These are phyloP conservation scores for Drosophila willistoni DNA, from an alignment of 1,140 invertebrate species.

Conservation along the genomic window DNA sequence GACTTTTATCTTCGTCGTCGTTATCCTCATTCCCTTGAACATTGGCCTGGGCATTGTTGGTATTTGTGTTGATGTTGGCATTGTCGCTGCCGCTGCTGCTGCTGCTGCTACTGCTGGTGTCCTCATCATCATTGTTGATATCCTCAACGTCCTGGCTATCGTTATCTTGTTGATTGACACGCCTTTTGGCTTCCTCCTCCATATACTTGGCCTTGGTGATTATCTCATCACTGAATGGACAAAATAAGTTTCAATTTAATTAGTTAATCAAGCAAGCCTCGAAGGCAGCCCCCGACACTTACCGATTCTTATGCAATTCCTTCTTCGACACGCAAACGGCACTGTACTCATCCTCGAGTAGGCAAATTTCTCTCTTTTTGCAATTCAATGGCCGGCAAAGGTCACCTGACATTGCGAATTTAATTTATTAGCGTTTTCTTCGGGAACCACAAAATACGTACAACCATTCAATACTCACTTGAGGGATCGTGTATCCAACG, in stretches of 20 bases:
- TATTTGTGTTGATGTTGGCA: slow-evolving; percentile 30
- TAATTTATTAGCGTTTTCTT: slow-evolving; percentile 45
- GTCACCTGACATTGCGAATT: slow-evolving; percentile 86
- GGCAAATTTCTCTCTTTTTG: slow-evolving; percentile 93
- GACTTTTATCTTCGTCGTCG: slow-evolving; percentile 74
- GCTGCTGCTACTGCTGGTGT: slow-evolving; percentile 66
- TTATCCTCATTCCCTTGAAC: slow-evolving; percentile 73
- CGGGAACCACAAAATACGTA: background rate
- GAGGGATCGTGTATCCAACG: slow-evolving; percentile 90
- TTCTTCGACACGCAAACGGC: slow-evolving; percentile 94
- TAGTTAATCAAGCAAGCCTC: slow-evolving; percentile 54
- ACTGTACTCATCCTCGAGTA: slow-evolving; percentile 92
- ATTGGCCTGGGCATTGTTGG: slow-evolving; percentile 68
- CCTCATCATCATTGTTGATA: slow-evolving; percentile 77
- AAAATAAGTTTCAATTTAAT: slow-evolving; percentile 71
- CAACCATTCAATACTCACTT: slow-evolving; percentile 87
- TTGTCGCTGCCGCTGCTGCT: slow-evolving; percentile 48
- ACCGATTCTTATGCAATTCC: slow-evolving; percentile 93
- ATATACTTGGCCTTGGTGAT: slow-evolving; percentile 87
- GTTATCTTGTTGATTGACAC: slow-evolving; percentile 77
- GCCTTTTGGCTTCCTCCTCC: slow-evolving; percentile 84
- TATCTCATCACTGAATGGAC: slow-evolving; percentile 85
- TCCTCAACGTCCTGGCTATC: slow-evolving; percentile 73
- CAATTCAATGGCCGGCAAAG: slow-evolving; percentile 93
- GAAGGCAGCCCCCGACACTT: slow-evolving; percentile 42